phyloP scores from a whole-genome alignment of 2,797 vertebrate species.

The Pygocentrus nattereri region DNA sequence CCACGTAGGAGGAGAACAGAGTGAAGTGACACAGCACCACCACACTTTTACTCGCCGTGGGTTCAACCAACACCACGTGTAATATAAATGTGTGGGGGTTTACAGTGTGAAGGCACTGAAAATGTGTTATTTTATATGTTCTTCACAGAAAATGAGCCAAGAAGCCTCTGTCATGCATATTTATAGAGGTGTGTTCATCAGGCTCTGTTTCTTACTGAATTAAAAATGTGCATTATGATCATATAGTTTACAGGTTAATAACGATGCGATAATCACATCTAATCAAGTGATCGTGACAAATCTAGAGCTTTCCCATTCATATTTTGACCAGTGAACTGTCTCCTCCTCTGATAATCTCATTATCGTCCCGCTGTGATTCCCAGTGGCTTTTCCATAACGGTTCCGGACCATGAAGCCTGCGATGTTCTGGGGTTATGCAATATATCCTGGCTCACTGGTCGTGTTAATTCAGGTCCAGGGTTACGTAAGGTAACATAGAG shows the following conservation, averaged over 20 bases:
- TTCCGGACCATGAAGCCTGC: background rate
- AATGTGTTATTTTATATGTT: too few species aligned
- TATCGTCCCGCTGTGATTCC: background rate
- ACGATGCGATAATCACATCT: background rate
- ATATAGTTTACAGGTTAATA: background rate
- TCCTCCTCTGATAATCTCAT: slow-evolving; percentile 11
- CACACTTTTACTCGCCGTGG: too few species aligned
- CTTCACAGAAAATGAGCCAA: too few species aligned
- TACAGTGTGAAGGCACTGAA: too few species aligned
- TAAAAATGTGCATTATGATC: too few species aligned
- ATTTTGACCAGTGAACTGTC: slow-evolving; percentile 1
- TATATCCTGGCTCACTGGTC: background rate
- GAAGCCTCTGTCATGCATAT: too few species aligned
- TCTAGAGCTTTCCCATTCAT: background rate
- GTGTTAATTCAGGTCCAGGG: slow-evolving; percentile 11
- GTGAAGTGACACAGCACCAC: too few species aligned
- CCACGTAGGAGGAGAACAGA: too few species aligned
- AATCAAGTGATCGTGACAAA: background rate
- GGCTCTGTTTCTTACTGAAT: background rate
- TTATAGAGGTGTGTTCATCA: too few species aligned
- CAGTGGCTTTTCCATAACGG: background rate
- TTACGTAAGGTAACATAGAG: background rate
- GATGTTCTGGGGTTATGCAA: background rate
- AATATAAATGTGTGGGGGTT: too few species aligned
- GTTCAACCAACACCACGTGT: too few species aligned